phyloP scores from a whole-genome alignment of 2,797 vertebrate genomes.

The Pelochelys cantorii region DNA sequence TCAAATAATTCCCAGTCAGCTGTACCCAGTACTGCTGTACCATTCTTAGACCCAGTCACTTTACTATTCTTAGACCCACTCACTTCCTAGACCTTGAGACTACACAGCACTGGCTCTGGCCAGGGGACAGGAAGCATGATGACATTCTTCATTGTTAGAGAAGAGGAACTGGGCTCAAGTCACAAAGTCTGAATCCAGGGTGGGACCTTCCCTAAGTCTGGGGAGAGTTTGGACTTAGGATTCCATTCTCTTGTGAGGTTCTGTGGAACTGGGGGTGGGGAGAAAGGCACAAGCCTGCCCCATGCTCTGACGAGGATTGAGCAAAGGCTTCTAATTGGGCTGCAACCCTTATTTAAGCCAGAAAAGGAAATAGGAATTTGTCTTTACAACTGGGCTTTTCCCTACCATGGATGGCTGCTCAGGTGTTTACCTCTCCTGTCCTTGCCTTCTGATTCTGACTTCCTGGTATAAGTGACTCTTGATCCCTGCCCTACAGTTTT shows the following conservation, averaged over 20 bases:
- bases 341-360: not conserved
- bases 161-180: rapidly evolving
- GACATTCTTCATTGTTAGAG: rapidly evolving
- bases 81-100: not conserved
- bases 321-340: not conserved
- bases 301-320: not conserved
- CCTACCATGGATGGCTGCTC: not conserved
- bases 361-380: not conserved
- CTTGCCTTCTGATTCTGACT: not conserved
- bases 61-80: not conserved
- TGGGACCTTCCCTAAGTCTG: not conserved
- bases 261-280: not conserved
- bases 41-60: not conserved
- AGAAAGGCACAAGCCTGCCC: not conserved
- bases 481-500: not conserved
- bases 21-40: not conserved
- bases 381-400: not conserved
- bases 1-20: not conserved
- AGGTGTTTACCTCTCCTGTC: not conserved
- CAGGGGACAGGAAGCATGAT: rapidly evolving
- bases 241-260: not conserved
- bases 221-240: rapidly evolving
- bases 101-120: not conserved
- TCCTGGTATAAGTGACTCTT: not conserved
- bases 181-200: not conserved